Percentiles rank a stretch among this genome's conserved stretches.
Evolutionary conservation across 2,113 vertebrate genomes (phyloP).

Genomic region (Lonchura striata): DNA sequence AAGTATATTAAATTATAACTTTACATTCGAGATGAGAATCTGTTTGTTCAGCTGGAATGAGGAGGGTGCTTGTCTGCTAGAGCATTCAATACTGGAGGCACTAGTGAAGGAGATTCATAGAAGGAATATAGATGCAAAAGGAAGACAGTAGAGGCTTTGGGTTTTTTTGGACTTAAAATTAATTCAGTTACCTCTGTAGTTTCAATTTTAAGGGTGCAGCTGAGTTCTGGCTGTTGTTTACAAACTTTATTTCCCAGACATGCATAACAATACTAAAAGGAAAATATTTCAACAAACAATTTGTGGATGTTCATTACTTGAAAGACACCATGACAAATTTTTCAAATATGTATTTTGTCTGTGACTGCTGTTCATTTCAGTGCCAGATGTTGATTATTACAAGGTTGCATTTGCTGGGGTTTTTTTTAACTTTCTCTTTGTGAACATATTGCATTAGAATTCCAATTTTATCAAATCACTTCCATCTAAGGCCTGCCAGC

Average conservation of each 20-base stretch:
- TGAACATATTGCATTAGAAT: not conserved
- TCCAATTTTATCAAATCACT: not conserved
- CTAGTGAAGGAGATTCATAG: not conserved
- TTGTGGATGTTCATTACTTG: slow-evolving; percentile 1
- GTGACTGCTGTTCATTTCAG: slow-evolving; percentile 1
- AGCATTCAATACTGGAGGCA: not conserved
- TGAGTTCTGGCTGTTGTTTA: not conserved
- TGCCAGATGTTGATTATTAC: slow-evolving; percentile 12
- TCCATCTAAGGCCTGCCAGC: not conserved
- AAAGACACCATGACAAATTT: slow-evolving; percentile 39
- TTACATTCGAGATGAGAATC: not conserved
- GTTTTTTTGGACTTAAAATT: not conserved
- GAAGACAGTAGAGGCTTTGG: not conserved
- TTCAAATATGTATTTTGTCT: slow-evolving; percentile 9
- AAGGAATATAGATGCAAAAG: not conserved
- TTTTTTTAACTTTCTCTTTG: not conserved
- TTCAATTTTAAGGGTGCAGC: not conserved
- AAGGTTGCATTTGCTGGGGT: not conserved
- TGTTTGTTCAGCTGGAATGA: slow-evolving; percentile 21
- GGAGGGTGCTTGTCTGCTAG: not conserved
- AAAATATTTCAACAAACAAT: slow-evolving; percentile 21
- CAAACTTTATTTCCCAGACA: not conserved
- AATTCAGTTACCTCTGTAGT: not conserved
- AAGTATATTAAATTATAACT: not conserved
- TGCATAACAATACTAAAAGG: not conserved